These are phyloP conservation scores for Cybosia mesomella DNA, from an alignment of 2,888 invertebrate species.

Conservation along the genomic window DNA sequence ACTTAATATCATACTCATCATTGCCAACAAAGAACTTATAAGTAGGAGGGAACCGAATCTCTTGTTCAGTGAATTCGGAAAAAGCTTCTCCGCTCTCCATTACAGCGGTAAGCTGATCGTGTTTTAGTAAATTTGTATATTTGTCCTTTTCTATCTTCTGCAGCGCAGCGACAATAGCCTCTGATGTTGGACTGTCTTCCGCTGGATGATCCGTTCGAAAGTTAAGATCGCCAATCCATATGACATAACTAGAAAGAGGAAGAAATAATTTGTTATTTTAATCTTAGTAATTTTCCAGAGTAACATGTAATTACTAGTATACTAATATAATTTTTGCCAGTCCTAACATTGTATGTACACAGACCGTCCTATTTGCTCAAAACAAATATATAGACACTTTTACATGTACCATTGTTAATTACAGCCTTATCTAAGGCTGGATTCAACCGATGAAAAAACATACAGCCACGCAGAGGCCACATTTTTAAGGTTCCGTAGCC, in stretches of 20 bases:
- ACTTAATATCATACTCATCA: slow-evolving; percentile 93
- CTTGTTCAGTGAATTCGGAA: slow-evolving; percentile 91
- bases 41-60: slow-evolving; percentile 94
- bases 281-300: too few relatives aligned
- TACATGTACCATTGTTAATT: not conserved
- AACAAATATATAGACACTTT: not conserved
- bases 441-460: not conserved
- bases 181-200: slow-evolving; percentile 87
- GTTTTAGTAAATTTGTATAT: slow-evolving; percentile 88
- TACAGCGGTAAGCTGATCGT: slow-evolving; percentile 92
- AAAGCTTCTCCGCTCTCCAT: slow-evolving; percentile 93
- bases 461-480: too few relatives aligned
- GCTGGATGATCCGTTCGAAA: slow-evolving; percentile 91
- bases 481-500: too few relatives aligned
- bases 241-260: slow-evolving; percentile 90
- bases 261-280: not conserved
- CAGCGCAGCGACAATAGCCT: slow-evolving; percentile 89
- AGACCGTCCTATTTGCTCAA: not conserved
- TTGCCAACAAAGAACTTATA: slow-evolving; percentile 94
- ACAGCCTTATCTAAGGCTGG: not conserved
- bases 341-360: too few relatives aligned
- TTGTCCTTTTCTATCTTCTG: slow-evolving; percentile 89
- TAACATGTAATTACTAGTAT: too few relatives aligned
- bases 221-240: slow-evolving; percentile 97
- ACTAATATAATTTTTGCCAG: too few relatives aligned